Evolutionary conservation across 2,113 vertebrate genomes (phyloP), one percentile per base, ranked within the genome.

Genomic region (Petroica traversi): DNA sequence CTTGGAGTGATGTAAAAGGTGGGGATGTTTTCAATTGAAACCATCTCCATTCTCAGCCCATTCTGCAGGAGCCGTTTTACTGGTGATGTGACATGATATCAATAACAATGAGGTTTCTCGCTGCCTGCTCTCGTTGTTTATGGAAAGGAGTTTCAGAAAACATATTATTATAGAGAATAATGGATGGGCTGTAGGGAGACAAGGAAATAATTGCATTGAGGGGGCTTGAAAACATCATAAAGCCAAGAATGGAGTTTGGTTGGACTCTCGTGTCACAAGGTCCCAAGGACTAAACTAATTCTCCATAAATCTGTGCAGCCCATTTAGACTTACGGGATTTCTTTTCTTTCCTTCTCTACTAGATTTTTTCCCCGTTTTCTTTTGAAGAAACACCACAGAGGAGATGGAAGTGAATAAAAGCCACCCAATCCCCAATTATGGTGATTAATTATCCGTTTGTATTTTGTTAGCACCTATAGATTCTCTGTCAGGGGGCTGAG

Each of bases 151-250:
- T 93, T 96, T 94, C 88, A 81, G 97, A 97, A 97, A 97, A 97
- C 97, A 93, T 97, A 96, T 97, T 97, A 97, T 97, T 97, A 97
- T n/a, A 49, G 93, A 93, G 96, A 96, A 96, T 97, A 97, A 97
- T 97, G 97, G 95, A 97, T 97, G 94, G 96, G 95, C 97, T 96
- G 95, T 85, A 93, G 95, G 93, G 95, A 97, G 97, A 96, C 96
- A 94, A 96, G 95, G 88, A 96, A 97, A 97, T 97, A 97, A 97
- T 97, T 97, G 97, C 96, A 94, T 90, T 73, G 95, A 96, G 93
- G 89, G 92, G 92, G 89, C 86, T 96, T 89, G 89, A 96, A 96
- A 97, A 92, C 92, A 96, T 95, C 88, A 75, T 93, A 93, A 97
- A 97, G 94, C 93, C 92, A 95, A 93, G 97, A 97, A 91, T 95